phyloP scores from a whole-genome alignment of 2,888 invertebrate species.

The Nomada goodeniana region DNA sequence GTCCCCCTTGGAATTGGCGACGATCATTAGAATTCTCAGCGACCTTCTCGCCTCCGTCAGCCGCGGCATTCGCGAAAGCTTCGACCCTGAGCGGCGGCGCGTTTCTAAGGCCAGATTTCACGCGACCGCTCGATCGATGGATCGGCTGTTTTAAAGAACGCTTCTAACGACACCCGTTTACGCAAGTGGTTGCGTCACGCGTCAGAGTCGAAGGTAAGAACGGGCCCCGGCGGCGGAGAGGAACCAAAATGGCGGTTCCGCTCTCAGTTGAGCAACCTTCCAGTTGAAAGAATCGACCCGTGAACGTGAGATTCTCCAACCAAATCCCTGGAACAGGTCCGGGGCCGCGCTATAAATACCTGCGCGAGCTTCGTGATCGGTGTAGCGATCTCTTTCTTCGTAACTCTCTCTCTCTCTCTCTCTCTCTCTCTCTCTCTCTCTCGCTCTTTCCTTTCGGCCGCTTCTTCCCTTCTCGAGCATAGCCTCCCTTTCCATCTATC shows the following conservation, averaged over 20 bases:
- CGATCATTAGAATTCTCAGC: neutral
- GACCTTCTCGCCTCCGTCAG: neutral
- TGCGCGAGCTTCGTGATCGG: conserved; percentile 77
- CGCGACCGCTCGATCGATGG: conserved; percentile 25
- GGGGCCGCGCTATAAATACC: conserved; percentile 79
- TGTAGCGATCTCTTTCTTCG: conserved; percentile 71
- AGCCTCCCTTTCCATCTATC: conserved; percentile 42
- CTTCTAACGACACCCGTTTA: conserved; percentile 68
- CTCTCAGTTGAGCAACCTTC: conserved; percentile 78
- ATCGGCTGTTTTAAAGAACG: conserved; percentile 48
- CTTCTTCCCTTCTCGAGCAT: neutral
- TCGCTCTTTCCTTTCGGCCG: conserved; percentile 11
- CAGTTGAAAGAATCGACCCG: conserved; percentile 56
- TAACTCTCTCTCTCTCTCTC: conserved; percentile 18
- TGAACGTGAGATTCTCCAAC: conserved; percentile 67
- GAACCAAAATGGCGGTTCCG: conserved; percentile 78
- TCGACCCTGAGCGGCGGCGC: conserved; percentile 22
- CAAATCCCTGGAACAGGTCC: conserved; percentile 74
- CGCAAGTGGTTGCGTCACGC: conserved; percentile 75
- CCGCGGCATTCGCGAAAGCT: neutral
- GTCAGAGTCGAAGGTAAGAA: conserved; percentile 47
- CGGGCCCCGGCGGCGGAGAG: conserved; percentile 49
- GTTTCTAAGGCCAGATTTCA: conserved; percentile 22
- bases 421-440: conserved; percentile 8
- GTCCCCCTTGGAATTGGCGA: no score